These are phyloP conservation scores for Trichomalopsis sarcophagae DNA, from an alignment of 1,140 invertebrate genomes.

Conservation along the genomic window DNA sequence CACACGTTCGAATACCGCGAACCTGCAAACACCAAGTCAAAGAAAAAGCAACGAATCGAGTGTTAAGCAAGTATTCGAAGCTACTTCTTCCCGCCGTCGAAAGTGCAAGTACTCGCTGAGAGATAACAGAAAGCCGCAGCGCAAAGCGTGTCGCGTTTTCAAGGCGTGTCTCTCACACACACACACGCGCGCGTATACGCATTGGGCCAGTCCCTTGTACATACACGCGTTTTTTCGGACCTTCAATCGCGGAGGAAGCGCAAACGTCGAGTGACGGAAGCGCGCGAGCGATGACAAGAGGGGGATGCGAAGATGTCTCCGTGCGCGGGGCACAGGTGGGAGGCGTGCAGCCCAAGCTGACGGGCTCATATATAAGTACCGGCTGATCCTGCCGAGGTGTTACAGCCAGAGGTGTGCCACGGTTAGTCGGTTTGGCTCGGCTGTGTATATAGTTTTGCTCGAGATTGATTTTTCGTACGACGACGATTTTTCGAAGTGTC, in stretches of 20 bases:
- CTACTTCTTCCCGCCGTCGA: neutral
- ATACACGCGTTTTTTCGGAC: neutral
- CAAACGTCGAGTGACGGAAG: neutral
- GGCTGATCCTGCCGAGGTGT: neutral
- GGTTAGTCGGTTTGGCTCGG: neutral
- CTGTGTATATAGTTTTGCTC: neutral
- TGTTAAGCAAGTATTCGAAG: neutral
- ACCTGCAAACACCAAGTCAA: too few relatives aligned
- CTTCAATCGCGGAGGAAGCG: neutral
- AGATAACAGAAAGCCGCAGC: neutral
- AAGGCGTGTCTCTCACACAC: neutral
- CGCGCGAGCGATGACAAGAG: neutral
- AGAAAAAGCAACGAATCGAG: too few relatives aligned
- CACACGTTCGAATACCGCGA: too few relatives aligned
- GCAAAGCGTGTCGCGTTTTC: slow-evolving; percentile 11
- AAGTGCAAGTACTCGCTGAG: neutral
- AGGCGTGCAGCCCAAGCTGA: neutral
- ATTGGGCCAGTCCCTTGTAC: neutral
- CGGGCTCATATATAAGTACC: slow-evolving; percentile 32
- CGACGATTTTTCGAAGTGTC: too few relatives aligned
- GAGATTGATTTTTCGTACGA: neutral
- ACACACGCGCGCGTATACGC: neutral
- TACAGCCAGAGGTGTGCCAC: neutral
- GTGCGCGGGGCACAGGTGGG: slow-evolving; percentile 4
- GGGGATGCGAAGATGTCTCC: slow-evolving; percentile 10